Evolutionary conservation across 2,888 invertebrate genomes (phyloP).

Genomic region (Microctonus hyperodae): DNA sequence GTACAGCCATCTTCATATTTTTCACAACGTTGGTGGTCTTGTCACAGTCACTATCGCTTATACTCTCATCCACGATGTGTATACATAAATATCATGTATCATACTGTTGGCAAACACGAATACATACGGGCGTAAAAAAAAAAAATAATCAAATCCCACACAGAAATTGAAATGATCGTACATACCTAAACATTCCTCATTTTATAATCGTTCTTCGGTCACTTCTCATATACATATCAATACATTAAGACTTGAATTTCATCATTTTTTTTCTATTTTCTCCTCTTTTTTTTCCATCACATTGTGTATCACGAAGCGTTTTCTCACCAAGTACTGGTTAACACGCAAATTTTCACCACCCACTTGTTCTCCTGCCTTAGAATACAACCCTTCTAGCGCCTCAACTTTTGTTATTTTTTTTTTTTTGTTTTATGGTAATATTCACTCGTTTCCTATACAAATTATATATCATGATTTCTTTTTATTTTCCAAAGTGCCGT

Average conservation of each 20-base stretch:
- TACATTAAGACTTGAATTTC: background rate
- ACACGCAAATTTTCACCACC: background rate
- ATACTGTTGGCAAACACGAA: background rate
- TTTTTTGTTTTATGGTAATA: background rate
- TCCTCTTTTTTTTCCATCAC: too few species aligned
- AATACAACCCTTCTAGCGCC: background rate
- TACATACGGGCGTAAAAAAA: background rate
- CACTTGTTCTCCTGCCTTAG: background rate
- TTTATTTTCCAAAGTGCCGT: background rate
- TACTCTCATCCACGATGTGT: background rate
- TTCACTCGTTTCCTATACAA: background rate
- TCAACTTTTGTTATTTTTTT: background rate
- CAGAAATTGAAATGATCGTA: background rate
- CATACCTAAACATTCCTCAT: background rate
- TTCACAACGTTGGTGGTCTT: constrained; percentile 25
- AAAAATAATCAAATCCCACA: background rate
- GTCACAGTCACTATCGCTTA: constrained; percentile 2
- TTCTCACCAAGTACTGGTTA: background rate
- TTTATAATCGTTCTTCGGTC: background rate
- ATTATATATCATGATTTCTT: background rate
- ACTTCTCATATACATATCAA: background rate
- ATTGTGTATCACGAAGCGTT: background rate
- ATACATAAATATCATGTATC: background rate
- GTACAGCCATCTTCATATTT: constrained; percentile 3
- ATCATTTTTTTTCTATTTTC: too few species aligned